Percentiles rank a stretch among this genome's conserved stretches.
These are phyloP conservation scores for Circaetus cinerascens DNA, from an alignment of 2,113 vertebrate genomes.

Conservation along the genomic window DNA sequence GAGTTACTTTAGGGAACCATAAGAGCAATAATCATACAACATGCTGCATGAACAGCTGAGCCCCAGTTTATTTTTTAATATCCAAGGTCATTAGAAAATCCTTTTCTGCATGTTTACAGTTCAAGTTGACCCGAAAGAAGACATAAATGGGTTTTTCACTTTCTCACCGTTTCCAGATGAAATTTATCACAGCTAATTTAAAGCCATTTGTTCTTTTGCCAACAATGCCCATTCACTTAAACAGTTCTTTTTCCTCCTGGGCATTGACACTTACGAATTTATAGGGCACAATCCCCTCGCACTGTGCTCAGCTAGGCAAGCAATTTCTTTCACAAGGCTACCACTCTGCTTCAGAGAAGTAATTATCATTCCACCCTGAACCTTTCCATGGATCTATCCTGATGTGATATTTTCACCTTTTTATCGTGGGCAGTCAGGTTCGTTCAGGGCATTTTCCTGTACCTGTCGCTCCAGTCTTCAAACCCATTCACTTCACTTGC, in stretches of 20 bases:
- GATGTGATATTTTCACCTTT: neutral
- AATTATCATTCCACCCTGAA: neutral
- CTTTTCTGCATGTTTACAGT: neutral
- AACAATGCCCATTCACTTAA: neutral
- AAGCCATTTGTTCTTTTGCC: neutral
- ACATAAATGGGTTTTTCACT: neutral
- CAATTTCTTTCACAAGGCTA: neutral
- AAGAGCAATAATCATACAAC: neutral
- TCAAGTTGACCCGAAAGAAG: neutral
- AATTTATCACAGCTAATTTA: neutral
- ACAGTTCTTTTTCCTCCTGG: neutral
- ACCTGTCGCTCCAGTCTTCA: neutral
- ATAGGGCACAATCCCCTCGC: accelerated
- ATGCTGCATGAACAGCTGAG: neutral
- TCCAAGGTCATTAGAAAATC: neutral
- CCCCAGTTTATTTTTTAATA: neutral
- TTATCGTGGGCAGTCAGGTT: neutral
- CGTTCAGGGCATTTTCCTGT: neutral
- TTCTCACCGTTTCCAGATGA: neutral
- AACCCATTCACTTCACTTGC: neutral
- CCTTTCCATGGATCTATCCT: neutral
- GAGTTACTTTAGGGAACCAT: neutral
- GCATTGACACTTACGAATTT: neutral
- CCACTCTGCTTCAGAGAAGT: neutral
- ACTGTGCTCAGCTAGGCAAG: neutral